A percentile compares a stretch with the other conserved stretches of the same genome.
Conservation (phyloP, 2,888 invertebrate species). For the Acronicta alni region DNA sequence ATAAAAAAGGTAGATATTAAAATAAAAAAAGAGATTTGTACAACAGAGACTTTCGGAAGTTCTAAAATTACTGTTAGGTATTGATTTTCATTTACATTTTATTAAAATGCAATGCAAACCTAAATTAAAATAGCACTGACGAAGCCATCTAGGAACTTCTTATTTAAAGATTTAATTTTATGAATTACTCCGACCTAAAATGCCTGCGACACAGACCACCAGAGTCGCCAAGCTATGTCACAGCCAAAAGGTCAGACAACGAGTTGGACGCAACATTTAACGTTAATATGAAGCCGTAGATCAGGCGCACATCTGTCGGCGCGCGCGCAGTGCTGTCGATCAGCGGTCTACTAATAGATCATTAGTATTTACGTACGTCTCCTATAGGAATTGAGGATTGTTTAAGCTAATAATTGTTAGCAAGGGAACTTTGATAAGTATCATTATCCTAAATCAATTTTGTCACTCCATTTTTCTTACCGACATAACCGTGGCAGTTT, state of each 20-base stretch:
- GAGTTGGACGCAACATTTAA: constrained; percentile 51
- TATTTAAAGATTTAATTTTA: constrained; percentile 14
- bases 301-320: constrained; percentile 48
- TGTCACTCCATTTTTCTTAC: no score
- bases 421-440: not conserved
- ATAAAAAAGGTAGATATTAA: no score
- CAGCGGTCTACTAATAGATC: constrained; percentile 48
- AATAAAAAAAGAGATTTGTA: no score
- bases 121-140: constrained; percentile 8
- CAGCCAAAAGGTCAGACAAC: constrained; percentile 46
- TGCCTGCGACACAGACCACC: constrained; percentile 40
- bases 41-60: no score
- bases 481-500: no score
- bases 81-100: no score
- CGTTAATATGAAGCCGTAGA: constrained; percentile 55
- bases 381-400: constrained; percentile 30
- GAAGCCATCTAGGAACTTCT: not conserved
- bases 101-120: not conserved
- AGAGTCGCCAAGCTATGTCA: constrained; percentile 44
- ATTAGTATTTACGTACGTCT: constrained; percentile 37
- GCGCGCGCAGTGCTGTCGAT: constrained; percentile 48
- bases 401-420: constrained; percentile 8
- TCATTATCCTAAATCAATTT: not conserved
- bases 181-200: constrained; percentile 39
- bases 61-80: no score